Conservation (phyloP, 2,888 invertebrate genomes). For the Heteromurus nitidus region DNA sequence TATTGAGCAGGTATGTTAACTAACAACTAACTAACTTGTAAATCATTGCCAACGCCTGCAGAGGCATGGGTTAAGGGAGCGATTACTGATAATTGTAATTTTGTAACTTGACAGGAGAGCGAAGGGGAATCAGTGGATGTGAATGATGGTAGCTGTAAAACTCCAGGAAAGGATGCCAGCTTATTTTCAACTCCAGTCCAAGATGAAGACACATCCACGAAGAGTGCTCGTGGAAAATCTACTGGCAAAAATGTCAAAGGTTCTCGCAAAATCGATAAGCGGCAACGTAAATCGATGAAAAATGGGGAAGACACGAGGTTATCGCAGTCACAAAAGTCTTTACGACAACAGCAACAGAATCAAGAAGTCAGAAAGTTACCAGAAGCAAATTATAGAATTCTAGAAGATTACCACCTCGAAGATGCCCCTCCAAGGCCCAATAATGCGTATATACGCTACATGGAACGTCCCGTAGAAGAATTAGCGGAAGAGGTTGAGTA, state of each 20-base stretch:
- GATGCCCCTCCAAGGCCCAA: not conserved
- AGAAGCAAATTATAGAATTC: not conserved
- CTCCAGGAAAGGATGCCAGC: too few species aligned
- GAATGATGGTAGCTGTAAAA: too few species aligned
- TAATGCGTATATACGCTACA: conserved; percentile 9
- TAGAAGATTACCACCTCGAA: conserved; percentile 15
- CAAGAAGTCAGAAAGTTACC: conserved; percentile 9
- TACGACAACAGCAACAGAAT: conserved; percentile 21
- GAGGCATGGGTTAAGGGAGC: too few species aligned
- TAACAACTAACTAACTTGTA: too few species aligned
- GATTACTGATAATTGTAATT: too few species aligned
- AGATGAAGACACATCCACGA: too few species aligned
- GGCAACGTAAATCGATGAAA: not conserved
- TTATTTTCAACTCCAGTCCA: too few species aligned
- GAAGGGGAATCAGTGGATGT: too few species aligned
- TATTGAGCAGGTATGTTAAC: too few species aligned
- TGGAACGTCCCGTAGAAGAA: conserved; percentile 74
- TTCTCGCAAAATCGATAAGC: not conserved
- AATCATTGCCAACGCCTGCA: too few species aligned
- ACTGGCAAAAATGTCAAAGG: not conserved
- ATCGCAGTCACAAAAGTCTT: conserved; percentile 7
- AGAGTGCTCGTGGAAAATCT: conserved; percentile 17
- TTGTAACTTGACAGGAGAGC: too few species aligned
- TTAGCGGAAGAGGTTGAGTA: conserved; percentile 11
- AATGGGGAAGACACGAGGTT: conserved; percentile 24